Base-by-base conservation (phyloP, 2,888 invertebrate genomes). In the Harpalus rufipes region DNA sequence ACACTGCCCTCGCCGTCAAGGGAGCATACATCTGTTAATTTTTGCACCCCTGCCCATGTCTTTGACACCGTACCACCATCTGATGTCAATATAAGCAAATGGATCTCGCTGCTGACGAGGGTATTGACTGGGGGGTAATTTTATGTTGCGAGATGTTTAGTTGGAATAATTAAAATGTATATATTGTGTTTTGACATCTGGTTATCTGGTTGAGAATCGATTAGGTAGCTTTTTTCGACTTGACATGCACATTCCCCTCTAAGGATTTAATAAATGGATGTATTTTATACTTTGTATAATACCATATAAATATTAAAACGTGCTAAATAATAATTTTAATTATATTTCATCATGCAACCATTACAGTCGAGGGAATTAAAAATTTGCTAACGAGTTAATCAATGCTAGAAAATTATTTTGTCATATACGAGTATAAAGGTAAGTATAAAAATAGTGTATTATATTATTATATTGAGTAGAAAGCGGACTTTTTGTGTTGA, bases 21-120 rank as follows among this genome's bases (percentile, higher is more conserved):
- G 86, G 86, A 86, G 58, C 74, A 84, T 91, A 90, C 91, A 91
- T 91, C 91, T 91, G 91, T 91, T 91, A 91, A 91, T 91, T 91
- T 90, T 90, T 91, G 90, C 90, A 89, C 90, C 90, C 90, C 88
- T 51, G 78, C 25, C 81, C 56, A 14, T 74, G 83, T 63, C 82
- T 82, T 84, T 84, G 84, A 78, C 78, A 78, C 84, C 78, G 78
- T 84, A 78, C 61, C 84, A 84, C 41, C 51, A 65, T 78, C 84
- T 63, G 84, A 84, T 84, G 84, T 63, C 84, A 84, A 84, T 84
- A 84, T 44, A 21, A 1, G 21, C 41, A 81, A 81, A 68, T 68
- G 68, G 68, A 68, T 65, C 58, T 58, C 16, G 25, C 32, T 58
- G 3, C 56, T 78, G 78, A 78, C 32, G 58, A 78, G 78, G 78